Percentiles rank a stretch among this genome's conserved stretches.
Evolutionary conservation across 2,888 invertebrate genomes (phyloP).

Genomic region (Blastobasis lacticolella): DNA sequence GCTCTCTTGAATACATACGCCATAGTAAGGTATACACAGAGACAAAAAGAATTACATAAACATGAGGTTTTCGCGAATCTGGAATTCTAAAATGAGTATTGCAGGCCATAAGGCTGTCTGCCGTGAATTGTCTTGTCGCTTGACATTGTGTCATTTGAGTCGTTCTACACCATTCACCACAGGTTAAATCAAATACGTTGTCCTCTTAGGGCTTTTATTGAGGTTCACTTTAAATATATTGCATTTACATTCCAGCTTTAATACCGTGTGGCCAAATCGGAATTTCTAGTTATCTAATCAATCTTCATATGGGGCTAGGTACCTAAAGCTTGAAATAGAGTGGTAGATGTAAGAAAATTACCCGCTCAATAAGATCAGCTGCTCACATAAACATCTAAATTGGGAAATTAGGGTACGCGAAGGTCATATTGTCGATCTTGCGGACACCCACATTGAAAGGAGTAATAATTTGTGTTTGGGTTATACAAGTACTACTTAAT

Average conservation of each 20-base stretch:
- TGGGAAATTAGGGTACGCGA: slow-evolving; percentile 7
- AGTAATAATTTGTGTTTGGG: background rate
- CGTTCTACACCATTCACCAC: no score
- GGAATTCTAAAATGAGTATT: background rate
- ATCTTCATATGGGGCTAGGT: no score
- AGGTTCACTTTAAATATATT: no score
- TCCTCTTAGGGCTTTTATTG: no score
- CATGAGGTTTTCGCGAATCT: background rate
- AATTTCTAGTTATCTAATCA: no score
- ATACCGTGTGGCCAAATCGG: no score
- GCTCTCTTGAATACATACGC: background rate
- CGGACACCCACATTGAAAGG: background rate
- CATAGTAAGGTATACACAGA: background rate
- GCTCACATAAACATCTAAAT: slow-evolving; percentile 11
- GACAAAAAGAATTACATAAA: background rate
- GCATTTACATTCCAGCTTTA: no score
- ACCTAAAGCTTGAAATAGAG: no score
- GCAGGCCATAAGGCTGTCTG: background rate
- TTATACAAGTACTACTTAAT: background rate
- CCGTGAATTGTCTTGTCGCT: no score
- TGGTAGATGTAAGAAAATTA: background rate
- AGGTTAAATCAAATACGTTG: no score
- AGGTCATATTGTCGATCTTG: slow-evolving; percentile 8
- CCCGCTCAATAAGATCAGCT: slow-evolving; percentile 12
- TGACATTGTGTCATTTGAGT: no score